These are phyloP conservation scores for Ectobius pallidus DNA, from an alignment of 2,888 invertebrate genomes.

Conservation along the genomic window DNA sequence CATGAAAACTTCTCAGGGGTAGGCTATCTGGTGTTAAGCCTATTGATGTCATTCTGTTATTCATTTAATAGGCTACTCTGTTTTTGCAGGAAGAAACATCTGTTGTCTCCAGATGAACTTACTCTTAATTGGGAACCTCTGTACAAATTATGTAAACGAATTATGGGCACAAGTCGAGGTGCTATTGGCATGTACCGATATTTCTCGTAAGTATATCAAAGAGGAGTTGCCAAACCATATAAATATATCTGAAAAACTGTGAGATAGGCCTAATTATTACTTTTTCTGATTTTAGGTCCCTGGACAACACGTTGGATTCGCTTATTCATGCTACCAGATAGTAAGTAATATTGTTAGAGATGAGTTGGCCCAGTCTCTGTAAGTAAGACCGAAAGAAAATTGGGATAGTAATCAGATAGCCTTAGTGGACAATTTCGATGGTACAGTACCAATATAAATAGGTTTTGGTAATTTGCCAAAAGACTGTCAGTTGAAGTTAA, in stretches of 20 bases:
- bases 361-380: too few relatives aligned
- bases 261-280: too few relatives aligned
- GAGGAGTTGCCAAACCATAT: neutral
- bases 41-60: too few relatives aligned
- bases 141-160: conserved; percentile 68
- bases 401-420: too few relatives aligned
- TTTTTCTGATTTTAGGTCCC: conserved; percentile 42
- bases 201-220: conserved; percentile 56
- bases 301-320: conserved; percentile 47
- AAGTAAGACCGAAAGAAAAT: too few relatives aligned
- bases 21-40: too few relatives aligned
- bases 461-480: too few relatives aligned
- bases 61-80: too few relatives aligned
- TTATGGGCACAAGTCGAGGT: conserved; percentile 60
- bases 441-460: too few relatives aligned
- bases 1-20: neutral
- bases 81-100: conserved; percentile 70
- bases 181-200: conserved; percentile 66
- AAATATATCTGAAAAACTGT: neutral
- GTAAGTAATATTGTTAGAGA: too few relatives aligned
- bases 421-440: too few relatives aligned
- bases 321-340: conserved; percentile 48
- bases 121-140: conserved; percentile 86
- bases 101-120: conserved; percentile 79
- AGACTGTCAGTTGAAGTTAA: too few relatives aligned